Evolutionary conservation across 2,113 vertebrate genomes (phyloP).

Genomic region (Mormyrus iriodes): DNA sequence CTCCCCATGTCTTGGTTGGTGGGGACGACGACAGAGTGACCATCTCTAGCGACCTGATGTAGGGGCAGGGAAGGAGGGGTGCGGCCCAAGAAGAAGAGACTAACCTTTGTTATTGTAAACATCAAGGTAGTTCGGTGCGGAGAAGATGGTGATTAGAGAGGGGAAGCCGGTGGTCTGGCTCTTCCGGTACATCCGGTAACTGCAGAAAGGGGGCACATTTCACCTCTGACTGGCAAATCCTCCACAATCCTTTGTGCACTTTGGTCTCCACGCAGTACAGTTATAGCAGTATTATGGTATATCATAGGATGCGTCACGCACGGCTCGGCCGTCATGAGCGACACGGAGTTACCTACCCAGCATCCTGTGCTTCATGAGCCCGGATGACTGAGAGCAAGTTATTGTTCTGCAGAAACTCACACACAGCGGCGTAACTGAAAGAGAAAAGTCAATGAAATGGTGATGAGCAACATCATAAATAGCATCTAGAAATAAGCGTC

Average conservation of each 20-base stretch:
- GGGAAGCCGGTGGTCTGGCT: conserved; percentile 75
- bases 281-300: neutral
- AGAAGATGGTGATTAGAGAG: conserved; percentile 75
- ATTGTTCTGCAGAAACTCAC: conserved; percentile 99
- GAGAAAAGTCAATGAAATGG: neutral
- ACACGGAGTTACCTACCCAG: conserved; percentile 71
- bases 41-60: neutral
- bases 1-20: neutral
- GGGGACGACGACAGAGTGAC: neutral
- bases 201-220: conserved; percentile 26
- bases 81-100: neutral
- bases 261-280: neutral
- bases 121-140: conserved; percentile 76
- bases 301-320: neutral
- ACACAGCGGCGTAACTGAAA: conserved; percentile 93
- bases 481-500: neutral
- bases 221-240: neutral
- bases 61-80: neutral
- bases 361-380: conserved; percentile 97
- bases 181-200: conserved; percentile 75
- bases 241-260: neutral
- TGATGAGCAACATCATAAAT: neutral
- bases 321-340: neutral
- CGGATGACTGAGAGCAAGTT: conserved; percentile 98
- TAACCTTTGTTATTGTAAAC: conserved; percentile 79